These are phyloP conservation scores for Antheraea assamensis DNA, from an alignment of 2,888 invertebrate species.

Conservation along the genomic window DNA sequence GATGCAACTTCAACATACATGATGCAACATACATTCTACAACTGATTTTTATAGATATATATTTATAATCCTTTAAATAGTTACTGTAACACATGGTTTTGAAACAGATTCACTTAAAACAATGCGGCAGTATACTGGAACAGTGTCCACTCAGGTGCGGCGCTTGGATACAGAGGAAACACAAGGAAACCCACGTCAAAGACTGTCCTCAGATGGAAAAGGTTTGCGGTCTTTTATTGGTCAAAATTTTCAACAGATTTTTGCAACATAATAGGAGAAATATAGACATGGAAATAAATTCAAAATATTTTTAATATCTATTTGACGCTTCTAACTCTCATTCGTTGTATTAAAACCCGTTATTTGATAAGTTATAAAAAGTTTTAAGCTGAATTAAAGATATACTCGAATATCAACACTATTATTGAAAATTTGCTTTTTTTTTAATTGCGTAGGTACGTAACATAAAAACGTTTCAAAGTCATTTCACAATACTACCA, in stretches of 20 bases:
- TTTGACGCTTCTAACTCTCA: no score
- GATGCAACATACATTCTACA: background rate
- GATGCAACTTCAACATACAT: background rate
- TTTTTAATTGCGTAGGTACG: no score
- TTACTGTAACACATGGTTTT: background rate
- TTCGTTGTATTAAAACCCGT: no score
- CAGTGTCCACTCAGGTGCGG: slow-evolving; percentile 87
- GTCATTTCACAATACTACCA: no score
- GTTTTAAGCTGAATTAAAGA: no score
- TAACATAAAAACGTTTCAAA: no score
- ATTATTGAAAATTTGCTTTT: no score
- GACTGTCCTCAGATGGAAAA: slow-evolving; percentile 74
- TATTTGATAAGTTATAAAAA: no score
- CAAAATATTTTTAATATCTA: no score
- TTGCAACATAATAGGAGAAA: background rate
- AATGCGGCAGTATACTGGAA: slow-evolving; percentile 87
- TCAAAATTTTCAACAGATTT: background rate
- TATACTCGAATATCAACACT: no score
- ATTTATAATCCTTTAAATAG: background rate
- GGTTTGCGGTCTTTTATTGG: slow-evolving; percentile 38
- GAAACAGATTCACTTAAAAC: slow-evolving; percentile 84
- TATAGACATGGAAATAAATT: background rate
- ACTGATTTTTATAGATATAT: background rate
- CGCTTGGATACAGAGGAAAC: slow-evolving; percentile 85
- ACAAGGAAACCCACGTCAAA: slow-evolving; percentile 81